A percentile compares a stretch with the other conserved stretches of the same genome.
phyloP scores from a whole-genome alignment of 2,888 invertebrate species.

The Papilio elwesi region DNA sequence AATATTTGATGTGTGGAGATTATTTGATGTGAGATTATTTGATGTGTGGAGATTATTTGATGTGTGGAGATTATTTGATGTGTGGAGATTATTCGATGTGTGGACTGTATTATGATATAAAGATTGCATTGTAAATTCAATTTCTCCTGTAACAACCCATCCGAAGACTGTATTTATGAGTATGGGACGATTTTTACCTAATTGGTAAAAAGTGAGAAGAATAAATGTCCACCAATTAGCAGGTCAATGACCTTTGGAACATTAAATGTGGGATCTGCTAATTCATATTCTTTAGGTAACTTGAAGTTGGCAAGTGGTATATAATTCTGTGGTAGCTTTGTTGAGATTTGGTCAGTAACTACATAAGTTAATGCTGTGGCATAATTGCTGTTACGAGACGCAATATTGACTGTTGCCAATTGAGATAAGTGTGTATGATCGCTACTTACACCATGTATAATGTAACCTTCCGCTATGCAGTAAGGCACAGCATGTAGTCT shows the following conservation, averaged over 20 bases:
- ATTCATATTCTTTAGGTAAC: neutral
- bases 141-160: conserved; percentile 6
- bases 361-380: too few relatives aligned
- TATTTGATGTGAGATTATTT: too few relatives aligned
- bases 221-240: conserved; percentile 10
- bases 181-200: conserved; percentile 2
- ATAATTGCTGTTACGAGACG: neutral
- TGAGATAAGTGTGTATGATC: neutral
- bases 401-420: neutral
- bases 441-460: neutral
- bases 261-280: conserved; percentile 11
- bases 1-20: too few relatives aligned
- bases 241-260: neutral
- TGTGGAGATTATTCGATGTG: neutral
- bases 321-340: conserved; percentile 2
- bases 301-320: neutral
- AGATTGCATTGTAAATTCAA: conserved; percentile 1
- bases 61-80: too few relatives aligned
- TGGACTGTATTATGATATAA: conserved; percentile 15
- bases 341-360: neutral
- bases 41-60: too few relatives aligned
- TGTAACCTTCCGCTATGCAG: conserved; percentile 2
- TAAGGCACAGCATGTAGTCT: neutral
- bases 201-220: neutral
- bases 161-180: conserved; percentile 15